A percentile compares a stretch with the other conserved stretches of the same genome.
phyloP scores from a whole-genome alignment of 2,797 vertebrate species.

The Miichthys miiuy region DNA sequence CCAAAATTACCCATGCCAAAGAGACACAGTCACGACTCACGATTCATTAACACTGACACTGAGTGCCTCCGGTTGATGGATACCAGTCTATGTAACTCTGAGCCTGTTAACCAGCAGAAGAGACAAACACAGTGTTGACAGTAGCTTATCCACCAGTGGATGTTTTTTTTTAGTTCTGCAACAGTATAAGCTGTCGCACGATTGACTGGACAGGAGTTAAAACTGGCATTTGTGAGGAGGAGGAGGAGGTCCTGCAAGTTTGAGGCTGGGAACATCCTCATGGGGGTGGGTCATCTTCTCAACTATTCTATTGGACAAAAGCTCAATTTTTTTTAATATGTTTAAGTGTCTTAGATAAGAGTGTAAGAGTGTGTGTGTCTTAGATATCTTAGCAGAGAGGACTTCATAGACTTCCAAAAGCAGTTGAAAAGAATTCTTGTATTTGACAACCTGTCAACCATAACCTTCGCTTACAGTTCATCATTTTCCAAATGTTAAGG shows the following conservation, averaged over 20 bases:
- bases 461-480: not conserved
- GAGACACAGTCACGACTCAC: slow-evolving; percentile 2
- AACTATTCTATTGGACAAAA: not conserved
- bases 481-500: slow-evolving; percentile 30
- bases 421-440: not conserved
- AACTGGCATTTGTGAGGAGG: not conserved
- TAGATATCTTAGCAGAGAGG: not conserved
- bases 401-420: not conserved
- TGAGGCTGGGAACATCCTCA: not conserved
- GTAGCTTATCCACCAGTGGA: slow-evolving; percentile 14
- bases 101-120: slow-evolving; percentile 10
- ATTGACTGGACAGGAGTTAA: slow-evolving; percentile 2
- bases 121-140: slow-evolving; percentile 20
- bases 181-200: slow-evolving; percentile 11
- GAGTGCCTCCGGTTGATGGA: slow-evolving; percentile 56
- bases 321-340: not conserved
- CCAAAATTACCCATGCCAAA: slow-evolving; percentile 34
- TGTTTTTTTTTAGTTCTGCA: slow-evolving; percentile 28
- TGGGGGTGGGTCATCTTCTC: not conserved
- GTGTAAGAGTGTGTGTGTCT: not conserved
- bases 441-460: slow-evolving; percentile 25
- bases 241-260: not conserved
- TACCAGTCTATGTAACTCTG: slow-evolving; percentile 5
- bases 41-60: slow-evolving; percentile 35
- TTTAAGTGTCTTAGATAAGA: not conserved